Conservation (phyloP, 2,888 invertebrate species). For the Mythimna lalbum region DNA sequence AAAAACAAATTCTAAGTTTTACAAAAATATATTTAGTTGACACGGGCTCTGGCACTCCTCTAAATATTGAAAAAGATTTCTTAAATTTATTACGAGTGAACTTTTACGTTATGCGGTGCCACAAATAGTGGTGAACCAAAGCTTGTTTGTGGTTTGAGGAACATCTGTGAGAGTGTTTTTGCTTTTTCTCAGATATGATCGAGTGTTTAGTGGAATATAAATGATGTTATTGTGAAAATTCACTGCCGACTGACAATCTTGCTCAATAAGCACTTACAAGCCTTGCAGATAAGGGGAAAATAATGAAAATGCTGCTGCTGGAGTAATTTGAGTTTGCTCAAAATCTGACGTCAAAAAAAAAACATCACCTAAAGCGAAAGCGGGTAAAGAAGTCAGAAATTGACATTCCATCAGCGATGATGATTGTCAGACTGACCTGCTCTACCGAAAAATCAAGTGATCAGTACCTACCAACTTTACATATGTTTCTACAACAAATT, state of each 20-base stretch:
- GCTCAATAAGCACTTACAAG: background rate
- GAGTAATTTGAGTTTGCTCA: no score
- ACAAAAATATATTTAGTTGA: no score
- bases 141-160: slow-evolving; percentile 32
- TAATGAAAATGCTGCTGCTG: background rate
- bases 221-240: background rate
- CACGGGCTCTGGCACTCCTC: no score
- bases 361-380: background rate
- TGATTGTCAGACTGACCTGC: background rate
- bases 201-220: background rate
- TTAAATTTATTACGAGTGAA: slow-evolving; percentile 11
- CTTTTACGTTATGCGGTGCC: slow-evolving; percentile 5
- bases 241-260: background rate
- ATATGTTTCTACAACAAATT: background rate
- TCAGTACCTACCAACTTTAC: background rate
- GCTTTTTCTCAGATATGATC: background rate
- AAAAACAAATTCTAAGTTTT: no score
- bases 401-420: no score
- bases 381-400: no score
- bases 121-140: slow-evolving; percentile 19
- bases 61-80: slow-evolving; percentile 12
- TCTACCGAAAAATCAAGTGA: background rate
- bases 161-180: slow-evolving; percentile 10
- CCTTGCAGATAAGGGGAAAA: background rate
- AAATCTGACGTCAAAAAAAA: background rate